A percentile compares a stretch with the other conserved stretches of the same genome.
Conservation (phyloP, 2,113 vertebrate genomes). For the Anarhynchus alexandrinus region DNA sequence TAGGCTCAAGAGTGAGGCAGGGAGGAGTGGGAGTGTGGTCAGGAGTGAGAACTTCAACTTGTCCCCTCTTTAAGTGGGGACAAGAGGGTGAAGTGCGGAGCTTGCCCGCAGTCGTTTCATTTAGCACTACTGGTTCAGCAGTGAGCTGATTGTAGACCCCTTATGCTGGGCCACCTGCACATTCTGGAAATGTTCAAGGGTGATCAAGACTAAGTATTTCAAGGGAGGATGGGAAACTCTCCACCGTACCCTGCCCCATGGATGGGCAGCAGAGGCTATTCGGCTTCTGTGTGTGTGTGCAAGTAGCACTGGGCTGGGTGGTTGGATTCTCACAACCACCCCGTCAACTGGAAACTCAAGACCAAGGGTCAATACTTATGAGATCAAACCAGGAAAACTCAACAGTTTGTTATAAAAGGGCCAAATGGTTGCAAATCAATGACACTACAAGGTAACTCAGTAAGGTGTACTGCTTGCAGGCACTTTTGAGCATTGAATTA, state of each 20-base stretch:
- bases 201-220: background rate
- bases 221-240: background rate
- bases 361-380: background rate
- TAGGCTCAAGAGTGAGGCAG: background rate
- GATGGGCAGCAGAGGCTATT: background rate
- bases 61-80: background rate
- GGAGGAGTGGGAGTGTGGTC: background rate
- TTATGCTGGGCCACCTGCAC: background rate
- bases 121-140: background rate
- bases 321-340: background rate
- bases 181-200: background rate
- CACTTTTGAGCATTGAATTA: background rate
- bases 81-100: background rate
- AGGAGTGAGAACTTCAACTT: fast-evolving
- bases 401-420: background rate
- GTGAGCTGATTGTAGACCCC: background rate
- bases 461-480: background rate
- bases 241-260: background rate
- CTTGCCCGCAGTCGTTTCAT: background rate
- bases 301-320: background rate
- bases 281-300: background rate
- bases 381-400: background rate
- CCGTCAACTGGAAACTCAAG: background rate
- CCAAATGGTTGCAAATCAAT: background rate
- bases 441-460: background rate